Conservation (phyloP, 2,797 vertebrate genomes). For the Lophius americanus region DNA sequence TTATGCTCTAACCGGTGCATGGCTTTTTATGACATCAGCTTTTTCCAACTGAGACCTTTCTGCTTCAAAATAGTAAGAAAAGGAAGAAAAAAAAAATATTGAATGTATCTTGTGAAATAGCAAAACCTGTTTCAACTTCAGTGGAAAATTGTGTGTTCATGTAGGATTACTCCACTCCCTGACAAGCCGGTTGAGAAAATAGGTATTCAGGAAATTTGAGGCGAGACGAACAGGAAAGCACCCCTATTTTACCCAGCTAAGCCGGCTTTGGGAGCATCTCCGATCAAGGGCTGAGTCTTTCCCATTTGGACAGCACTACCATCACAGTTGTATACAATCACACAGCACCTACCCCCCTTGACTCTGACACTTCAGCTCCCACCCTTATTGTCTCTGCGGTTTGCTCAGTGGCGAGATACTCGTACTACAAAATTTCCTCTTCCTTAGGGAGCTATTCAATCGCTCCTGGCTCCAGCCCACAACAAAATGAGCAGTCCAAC, state of each 20-base stretch:
- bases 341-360: conserved; percentile 11
- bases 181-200: background rate
- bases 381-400: conserved; percentile 36
- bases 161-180: background rate
- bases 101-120: background rate
- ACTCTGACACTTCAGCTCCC: conserved; percentile 33
- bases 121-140: background rate
- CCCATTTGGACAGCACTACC: background rate
- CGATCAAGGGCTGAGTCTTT: background rate
- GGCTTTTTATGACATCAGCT: background rate
- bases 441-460: conserved; percentile 78
- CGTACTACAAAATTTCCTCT: conserved; percentile 71
- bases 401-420: conserved; percentile 54
- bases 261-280: background rate
- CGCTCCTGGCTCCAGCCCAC: conserved; percentile 65
- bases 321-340: conserved; percentile 20
- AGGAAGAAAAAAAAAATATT: background rate
- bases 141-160: background rate
- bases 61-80: background rate
- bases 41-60: background rate
- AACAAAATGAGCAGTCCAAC: conserved; percentile 61
- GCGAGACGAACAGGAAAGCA: background rate
- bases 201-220: background rate
- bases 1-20: background rate
- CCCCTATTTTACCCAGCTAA: background rate